Evolutionary conservation across 2,113 vertebrate species (phyloP).

Genomic region (Fulica atra): DNA sequence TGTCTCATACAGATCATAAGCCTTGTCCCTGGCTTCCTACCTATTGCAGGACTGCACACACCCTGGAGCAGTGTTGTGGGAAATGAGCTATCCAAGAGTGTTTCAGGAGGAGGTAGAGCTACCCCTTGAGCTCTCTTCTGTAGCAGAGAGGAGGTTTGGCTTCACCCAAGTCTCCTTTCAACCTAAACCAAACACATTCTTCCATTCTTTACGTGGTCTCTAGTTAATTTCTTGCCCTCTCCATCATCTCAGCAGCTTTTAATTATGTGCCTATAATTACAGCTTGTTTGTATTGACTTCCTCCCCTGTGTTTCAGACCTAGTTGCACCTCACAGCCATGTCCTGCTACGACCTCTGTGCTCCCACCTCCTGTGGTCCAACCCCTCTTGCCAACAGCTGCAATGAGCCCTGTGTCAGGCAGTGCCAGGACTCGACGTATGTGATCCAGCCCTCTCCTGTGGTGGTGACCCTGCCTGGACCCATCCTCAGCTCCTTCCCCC

Average conservation of each 20-base stretch:
- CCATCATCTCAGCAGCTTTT: too few relatives aligned
- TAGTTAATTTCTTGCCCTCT: background rate
- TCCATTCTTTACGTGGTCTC: accelerated
- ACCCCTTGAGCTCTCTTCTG: background rate
- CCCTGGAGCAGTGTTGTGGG: background rate
- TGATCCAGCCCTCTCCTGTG: slow-evolving; percentile 10
- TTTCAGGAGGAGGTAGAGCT: background rate
- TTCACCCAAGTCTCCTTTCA: background rate
- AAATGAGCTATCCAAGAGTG: background rate
- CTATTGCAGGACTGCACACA: accelerated
- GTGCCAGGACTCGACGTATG: slow-evolving; percentile 3
- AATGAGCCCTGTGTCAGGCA: background rate
- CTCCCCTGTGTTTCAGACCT: background rate
- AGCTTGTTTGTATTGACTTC: background rate
- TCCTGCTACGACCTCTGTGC: slow-evolving; percentile 9
- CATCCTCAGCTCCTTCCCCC: slow-evolving; percentile 53
- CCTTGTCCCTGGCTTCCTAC: accelerated
- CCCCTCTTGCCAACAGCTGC: slow-evolving; percentile 18
- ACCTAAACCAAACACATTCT: background rate
- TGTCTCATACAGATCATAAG: accelerated
- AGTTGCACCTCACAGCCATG: background rate
- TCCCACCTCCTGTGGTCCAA: background rate
- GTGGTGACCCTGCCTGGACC: slow-evolving; percentile 27
- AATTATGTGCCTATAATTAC: background rate
- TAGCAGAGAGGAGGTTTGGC: accelerated